Conservation (phyloP, 2,888 invertebrate genomes). For the Peribatodes rhomboidaria region DNA sequence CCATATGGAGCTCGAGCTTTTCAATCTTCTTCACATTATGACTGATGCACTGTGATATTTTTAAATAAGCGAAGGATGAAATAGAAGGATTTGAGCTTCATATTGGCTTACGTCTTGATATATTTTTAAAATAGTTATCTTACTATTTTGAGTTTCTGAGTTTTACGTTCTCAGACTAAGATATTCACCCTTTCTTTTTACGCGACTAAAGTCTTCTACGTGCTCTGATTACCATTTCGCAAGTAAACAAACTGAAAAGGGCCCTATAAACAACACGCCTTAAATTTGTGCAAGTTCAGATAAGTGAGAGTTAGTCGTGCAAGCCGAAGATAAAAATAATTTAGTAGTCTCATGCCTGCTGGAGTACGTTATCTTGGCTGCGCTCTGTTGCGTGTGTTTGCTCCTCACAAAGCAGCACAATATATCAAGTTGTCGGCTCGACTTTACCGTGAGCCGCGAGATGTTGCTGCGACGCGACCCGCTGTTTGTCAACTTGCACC, state of each 20-base stretch:
- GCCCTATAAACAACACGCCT: slow-evolving; percentile 44
- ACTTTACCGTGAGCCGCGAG: slow-evolving; percentile 68
- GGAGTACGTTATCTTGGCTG: slow-evolving; percentile 67
- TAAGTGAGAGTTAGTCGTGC: slow-evolving; percentile 62
- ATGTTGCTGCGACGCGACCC: slow-evolving; percentile 69
- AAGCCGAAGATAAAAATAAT: slow-evolving; percentile 76
- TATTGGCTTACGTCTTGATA: too few species aligned
- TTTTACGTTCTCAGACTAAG: slow-evolving; percentile 7
- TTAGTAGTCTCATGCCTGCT: slow-evolving; percentile 64
- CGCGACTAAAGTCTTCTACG: slow-evolving; percentile 30
- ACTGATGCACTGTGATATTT: background rate
- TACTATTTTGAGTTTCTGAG: background rate
- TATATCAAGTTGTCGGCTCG: slow-evolving; percentile 80
- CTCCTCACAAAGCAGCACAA: slow-evolving; percentile 77
- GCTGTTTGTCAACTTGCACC: slow-evolving; percentile 73
- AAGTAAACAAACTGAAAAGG: slow-evolving; percentile 42
- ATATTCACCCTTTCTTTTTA: slow-evolving; percentile 34
- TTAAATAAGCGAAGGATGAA: background rate
- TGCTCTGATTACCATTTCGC: slow-evolving; percentile 35
- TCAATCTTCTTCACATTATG: slow-evolving; percentile 50
- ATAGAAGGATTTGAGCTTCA: too few species aligned
- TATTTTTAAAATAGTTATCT: background rate
- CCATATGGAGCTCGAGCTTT: slow-evolving; percentile 29
- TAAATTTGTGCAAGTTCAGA: slow-evolving; percentile 54
- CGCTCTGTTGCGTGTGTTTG: slow-evolving; percentile 69